phyloP scores from a whole-genome alignment of 2,888 invertebrate genomes.

The Ectemnius lituratus region DNA sequence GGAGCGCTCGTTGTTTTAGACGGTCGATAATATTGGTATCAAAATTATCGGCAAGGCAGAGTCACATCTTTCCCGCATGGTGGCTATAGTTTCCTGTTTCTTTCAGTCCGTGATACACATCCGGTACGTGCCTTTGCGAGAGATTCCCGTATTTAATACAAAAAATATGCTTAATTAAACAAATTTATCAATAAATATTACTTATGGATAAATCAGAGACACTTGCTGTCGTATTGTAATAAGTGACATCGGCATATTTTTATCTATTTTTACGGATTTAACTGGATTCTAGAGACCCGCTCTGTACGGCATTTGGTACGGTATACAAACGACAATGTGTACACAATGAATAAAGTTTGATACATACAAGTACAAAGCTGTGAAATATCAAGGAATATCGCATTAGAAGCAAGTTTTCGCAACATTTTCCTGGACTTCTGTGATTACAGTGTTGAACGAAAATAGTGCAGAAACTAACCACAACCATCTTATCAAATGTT shows the following conservation, averaged over 20 bases:
- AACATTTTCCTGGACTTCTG: not conserved
- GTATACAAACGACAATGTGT: conserved; percentile 52
- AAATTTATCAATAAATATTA: conserved; percentile 60
- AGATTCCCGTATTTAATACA: conserved; percentile 53
- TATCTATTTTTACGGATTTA: conserved; percentile 54
- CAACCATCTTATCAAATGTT: too few relatives aligned
- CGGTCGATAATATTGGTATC: conserved; percentile 5
- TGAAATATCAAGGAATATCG: not conserved
- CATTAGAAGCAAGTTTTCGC: not conserved
- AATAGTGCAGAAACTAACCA: too few relatives aligned
- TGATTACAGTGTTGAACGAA: too few relatives aligned
- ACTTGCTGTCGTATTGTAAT: not conserved
- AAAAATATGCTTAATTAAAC: conserved; percentile 55
- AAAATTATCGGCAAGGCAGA: not conserved
- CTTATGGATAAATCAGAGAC: conserved; percentile 17
- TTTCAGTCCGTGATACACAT: conserved; percentile 67
- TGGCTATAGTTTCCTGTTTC: conserved; percentile 63
- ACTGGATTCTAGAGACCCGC: conserved; percentile 58
- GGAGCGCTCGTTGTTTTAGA: too few relatives aligned
- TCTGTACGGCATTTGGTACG: conserved; percentile 27
- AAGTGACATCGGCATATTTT: conserved; percentile 29
- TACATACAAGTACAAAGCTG: not conserved
- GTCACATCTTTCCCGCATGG: conserved; percentile 20
- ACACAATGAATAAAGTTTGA: not conserved
- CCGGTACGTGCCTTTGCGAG: conserved; percentile 62